Evolutionary conservation across 2,113 vertebrate genomes (phyloP).

Genomic region (Odontesthes bonariensis): DNA sequence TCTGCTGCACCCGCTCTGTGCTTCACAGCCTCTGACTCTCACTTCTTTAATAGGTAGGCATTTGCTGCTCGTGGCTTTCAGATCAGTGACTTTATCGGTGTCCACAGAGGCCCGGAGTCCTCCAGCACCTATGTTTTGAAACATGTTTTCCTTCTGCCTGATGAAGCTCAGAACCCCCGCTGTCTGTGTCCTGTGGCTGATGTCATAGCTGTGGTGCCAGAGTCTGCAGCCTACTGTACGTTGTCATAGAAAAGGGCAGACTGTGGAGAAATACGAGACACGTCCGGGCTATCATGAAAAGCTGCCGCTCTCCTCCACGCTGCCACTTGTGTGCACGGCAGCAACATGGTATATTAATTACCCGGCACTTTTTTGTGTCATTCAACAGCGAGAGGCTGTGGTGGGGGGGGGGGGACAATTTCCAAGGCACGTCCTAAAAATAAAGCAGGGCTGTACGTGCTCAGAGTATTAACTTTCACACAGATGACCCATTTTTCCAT

Average conservation of each 20-base stretch:
- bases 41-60: constrained; percentile 23
- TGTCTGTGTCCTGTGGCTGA: constrained; percentile 52
- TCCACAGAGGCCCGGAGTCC: constrained; percentile 26
- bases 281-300: constrained; percentile 64
- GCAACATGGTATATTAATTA: constrained; percentile 74
- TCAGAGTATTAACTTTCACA: constrained; percentile 78
- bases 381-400: constrained; percentile 48
- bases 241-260: constrained; percentile 66
- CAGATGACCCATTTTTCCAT: constrained; percentile 84
- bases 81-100: constrained; percentile 8
- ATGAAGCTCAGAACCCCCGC: constrained; percentile 24
- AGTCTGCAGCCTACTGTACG: constrained; percentile 57
- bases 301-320: constrained; percentile 48
- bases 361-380: constrained; percentile 63
- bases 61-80: constrained; percentile 10
- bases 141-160: constrained; percentile 21
- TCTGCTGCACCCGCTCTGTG: constrained; percentile 24
- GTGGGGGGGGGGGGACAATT: constrained; percentile 32
- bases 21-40: constrained; percentile 17
- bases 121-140: constrained; percentile 5
- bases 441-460: constrained; percentile 79
- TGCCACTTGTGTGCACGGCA: constrained; percentile 49
- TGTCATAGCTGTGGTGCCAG: constrained; percentile 52
- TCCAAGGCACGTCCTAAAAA: constrained; percentile 81
- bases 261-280: constrained; percentile 62